Conservation (phyloP, 92 coral and sea anemone species). For the Epizoanthus illoricatus region DNA sequence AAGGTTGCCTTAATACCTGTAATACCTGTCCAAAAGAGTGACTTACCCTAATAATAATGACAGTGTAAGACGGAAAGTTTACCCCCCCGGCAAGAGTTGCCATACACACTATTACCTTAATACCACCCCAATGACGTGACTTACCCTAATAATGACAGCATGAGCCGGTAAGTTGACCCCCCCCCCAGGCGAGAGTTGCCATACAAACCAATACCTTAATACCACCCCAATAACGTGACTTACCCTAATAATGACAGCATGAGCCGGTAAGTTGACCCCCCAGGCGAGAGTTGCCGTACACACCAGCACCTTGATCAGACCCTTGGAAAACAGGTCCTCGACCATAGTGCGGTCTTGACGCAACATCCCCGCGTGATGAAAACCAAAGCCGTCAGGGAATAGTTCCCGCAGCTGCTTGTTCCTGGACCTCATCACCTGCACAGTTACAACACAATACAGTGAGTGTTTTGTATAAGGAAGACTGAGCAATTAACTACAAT, state of each 20-base stretch:
- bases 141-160: constrained; percentile 86
- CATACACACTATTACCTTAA: no score
- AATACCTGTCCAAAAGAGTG: no score
- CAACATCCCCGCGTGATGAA: constrained; percentile 97
- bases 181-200: constrained; percentile 80
- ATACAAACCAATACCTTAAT: constrained; percentile 64
- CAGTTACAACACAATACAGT: background rate
- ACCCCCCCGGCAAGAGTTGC: constrained; percentile 84
- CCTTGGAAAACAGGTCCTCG: constrained; percentile 83
- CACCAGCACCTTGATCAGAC: constrained; percentile 86
- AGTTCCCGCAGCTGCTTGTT: constrained; percentile 94
- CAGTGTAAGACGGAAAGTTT: constrained; percentile 52
- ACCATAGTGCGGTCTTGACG: constrained; percentile 96
- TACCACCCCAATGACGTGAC: background rate
- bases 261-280: constrained; percentile 99
- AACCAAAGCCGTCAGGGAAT: constrained; percentile 90
- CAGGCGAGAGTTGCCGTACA: constrained; percentile 98
- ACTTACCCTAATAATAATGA: no score
- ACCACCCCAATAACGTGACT: constrained; percentile 58
- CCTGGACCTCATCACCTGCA: constrained; percentile 88
- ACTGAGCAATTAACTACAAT: no score
- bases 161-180: constrained; percentile 86
- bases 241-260: constrained; percentile 96
- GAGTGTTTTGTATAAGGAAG: background rate
- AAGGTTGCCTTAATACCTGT: no score